Percentiles rank a stretch among this genome's conserved stretches.
phyloP scores from a whole-genome alignment of 2,113 vertebrate genomes.

The Boleophthalmus pectinirostris region DNA sequence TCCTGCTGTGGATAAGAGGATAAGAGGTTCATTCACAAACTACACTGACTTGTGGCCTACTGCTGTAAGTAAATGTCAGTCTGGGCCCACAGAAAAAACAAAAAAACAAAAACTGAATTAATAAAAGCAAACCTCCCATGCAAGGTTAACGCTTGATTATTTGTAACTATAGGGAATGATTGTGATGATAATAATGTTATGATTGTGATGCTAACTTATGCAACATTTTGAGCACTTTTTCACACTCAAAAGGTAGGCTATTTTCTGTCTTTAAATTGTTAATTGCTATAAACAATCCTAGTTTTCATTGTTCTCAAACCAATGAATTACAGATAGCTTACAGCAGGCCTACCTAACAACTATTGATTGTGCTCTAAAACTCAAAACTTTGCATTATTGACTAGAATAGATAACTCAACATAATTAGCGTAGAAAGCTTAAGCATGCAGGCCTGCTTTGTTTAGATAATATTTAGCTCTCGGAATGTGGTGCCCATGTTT shows the following conservation, averaged over 20 bases:
- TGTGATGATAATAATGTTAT: too few species aligned
- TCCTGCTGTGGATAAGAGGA: neutral
- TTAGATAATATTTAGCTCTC: neutral
- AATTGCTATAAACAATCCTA: too few species aligned
- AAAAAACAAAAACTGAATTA: neutral
- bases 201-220: too few species aligned
- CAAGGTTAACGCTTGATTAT: too few species aligned
- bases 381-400: neutral
- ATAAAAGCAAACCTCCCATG: neutral
- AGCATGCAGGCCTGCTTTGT: neutral
- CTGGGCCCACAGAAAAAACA: neutral
- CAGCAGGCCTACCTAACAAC: too few species aligned
- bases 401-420: neutral
- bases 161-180: too few species aligned
- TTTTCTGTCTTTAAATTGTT: too few species aligned
- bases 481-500: too few species aligned
- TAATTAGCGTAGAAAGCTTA: neutral
- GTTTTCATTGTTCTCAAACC: too few species aligned
- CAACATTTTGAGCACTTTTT: too few species aligned
- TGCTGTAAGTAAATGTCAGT: neutral
- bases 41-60: constrained; percentile 22
- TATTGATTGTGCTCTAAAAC: neutral
- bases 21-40: constrained; percentile 27
- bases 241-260: too few species aligned
- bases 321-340: too few species aligned